These are phyloP conservation scores for Trochalopteron elliotii DNA, from an alignment of 2,113 vertebrate genomes.

Conservation along the genomic window DNA sequence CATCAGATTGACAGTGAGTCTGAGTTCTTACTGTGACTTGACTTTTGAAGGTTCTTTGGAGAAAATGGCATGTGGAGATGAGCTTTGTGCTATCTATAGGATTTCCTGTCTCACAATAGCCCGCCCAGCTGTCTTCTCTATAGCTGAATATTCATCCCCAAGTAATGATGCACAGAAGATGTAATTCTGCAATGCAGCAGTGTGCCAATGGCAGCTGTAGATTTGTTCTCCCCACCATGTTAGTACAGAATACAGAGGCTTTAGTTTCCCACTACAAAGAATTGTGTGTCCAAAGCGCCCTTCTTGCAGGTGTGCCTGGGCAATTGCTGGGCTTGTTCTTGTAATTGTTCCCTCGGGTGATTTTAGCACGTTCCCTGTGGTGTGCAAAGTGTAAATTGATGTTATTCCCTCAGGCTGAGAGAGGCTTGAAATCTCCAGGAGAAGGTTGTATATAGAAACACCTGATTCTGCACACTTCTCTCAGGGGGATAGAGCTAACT, in stretches of 20 bases:
- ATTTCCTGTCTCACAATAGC: slow-evolving; percentile 41
- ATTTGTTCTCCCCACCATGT: background rate
- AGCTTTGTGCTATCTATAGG: slow-evolving; percentile 34
- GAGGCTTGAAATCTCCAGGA: background rate
- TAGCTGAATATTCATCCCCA: background rate
- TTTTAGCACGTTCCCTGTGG: background rate
- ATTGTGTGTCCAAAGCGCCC: background rate
- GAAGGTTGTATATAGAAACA: background rate
- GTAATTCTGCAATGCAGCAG: background rate
- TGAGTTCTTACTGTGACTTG: background rate
- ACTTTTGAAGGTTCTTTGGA: background rate
- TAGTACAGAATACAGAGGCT: background rate
- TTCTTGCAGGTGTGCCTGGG: background rate
- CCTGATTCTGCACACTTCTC: background rate
- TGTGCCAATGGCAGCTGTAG: background rate
- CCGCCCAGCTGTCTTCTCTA: slow-evolving; percentile 35
- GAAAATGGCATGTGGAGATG: background rate
- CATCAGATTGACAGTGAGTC: background rate
- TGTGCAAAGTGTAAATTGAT: background rate
- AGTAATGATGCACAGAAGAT: background rate
- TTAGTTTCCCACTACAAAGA: background rate
- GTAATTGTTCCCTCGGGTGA: background rate
- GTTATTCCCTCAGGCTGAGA: background rate
- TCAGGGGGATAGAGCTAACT: background rate
- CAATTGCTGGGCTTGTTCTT: background rate